Conservation (phyloP, 2,113 vertebrate species). For the Antidorcas marsupialis region DNA sequence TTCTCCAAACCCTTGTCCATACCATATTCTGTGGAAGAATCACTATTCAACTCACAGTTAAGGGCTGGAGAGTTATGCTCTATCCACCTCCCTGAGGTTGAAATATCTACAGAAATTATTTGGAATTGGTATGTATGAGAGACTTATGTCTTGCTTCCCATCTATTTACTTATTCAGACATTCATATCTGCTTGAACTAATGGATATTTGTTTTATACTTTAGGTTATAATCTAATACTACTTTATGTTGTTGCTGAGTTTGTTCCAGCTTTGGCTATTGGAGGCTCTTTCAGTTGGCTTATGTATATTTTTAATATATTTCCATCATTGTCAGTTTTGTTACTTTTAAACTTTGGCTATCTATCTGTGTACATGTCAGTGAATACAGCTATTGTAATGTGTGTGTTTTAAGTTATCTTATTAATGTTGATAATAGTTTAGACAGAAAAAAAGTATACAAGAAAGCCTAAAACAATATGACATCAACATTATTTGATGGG, state of each 20-base stretch:
- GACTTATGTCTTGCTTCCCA: not conserved
- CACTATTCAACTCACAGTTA: not conserved
- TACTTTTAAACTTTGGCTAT: not conserved
- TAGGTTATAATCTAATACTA: not conserved
- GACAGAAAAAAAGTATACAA: not conserved
- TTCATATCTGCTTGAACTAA: not conserved
- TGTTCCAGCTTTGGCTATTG: not conserved
- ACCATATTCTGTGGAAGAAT: not conserved
- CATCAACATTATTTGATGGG: not conserved
- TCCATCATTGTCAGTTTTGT: not conserved
- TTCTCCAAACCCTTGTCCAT: not conserved
- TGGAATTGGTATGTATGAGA: not conserved
- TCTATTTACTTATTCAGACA: not conserved
- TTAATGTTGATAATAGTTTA: not conserved
- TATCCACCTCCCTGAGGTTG: not conserved
- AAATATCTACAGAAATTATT: not conserved
- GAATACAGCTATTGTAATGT: not conserved
- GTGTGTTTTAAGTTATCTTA: not conserved
- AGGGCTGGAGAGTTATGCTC: not conserved
- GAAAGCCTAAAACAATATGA: not conserved
- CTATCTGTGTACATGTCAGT: not conserved
- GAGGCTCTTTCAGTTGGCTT: not conserved
- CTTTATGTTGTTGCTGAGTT: not conserved
- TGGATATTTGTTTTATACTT: not conserved
- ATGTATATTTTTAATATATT: not conserved